A percentile compares a stretch with the other conserved stretches of the same genome.
phyloP scores from a whole-genome alignment of 2,113 vertebrate species.

The Trichomycterus rosablanca region DNA sequence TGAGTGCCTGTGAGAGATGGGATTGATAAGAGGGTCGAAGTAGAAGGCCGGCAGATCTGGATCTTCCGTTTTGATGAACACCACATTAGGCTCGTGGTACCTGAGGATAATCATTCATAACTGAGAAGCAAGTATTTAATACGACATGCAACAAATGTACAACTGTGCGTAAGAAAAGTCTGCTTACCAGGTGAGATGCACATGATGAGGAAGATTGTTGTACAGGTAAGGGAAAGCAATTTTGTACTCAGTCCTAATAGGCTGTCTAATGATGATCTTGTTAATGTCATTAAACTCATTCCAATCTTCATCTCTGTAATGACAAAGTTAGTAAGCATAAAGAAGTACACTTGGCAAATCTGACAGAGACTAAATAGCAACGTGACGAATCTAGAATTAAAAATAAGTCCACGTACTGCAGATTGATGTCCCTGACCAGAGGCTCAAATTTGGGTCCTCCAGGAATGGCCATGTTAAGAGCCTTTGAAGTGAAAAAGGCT shows the following conservation, averaged over 20 bases:
- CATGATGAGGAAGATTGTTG: constrained; percentile 95
- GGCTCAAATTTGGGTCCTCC: constrained; percentile 98
- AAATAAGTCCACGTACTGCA: constrained; percentile 77
- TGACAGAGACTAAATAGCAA: background rate
- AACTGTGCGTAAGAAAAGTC: background rate
- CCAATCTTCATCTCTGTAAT: constrained; percentile 93
- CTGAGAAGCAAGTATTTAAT: background rate
- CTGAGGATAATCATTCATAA: constrained; percentile 52
- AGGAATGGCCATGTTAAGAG: constrained; percentile 97
- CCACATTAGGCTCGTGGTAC: constrained; percentile 98
- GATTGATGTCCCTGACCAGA: constrained; percentile 93
- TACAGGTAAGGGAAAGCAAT: constrained; percentile 96
- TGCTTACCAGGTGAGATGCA: constrained; percentile 94
- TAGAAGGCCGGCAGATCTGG: constrained; percentile 98
- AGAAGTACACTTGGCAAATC: background rate
- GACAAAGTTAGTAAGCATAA: background rate
- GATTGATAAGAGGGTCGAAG: constrained; percentile 97
- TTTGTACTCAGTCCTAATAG: constrained; percentile 97
- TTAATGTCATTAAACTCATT: constrained; percentile 99
- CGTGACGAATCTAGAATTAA: background rate
- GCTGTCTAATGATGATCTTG: constrained; percentile 98
- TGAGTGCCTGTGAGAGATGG: constrained; percentile 95
- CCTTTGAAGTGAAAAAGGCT: constrained; percentile 97
- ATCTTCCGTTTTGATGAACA: constrained; percentile 98
- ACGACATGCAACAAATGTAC: background rate